phyloP scores from a whole-genome alignment of 92 coral and sea anemone species.

The Hydrozoanthus gracilis region DNA sequence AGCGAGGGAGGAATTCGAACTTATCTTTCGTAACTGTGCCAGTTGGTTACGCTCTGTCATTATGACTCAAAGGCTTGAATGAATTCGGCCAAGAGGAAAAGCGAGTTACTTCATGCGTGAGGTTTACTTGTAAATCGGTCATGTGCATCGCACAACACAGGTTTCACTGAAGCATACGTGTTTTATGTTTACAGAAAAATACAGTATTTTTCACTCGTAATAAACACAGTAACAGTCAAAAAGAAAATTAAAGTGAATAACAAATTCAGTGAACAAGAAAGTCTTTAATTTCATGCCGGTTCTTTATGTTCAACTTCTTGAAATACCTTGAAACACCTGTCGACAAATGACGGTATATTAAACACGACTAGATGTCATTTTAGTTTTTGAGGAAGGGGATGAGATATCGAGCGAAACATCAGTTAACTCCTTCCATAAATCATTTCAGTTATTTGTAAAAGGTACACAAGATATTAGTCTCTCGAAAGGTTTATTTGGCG shows the following conservation, averaged over 20 bases:
- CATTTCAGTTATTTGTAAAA: too few species aligned
- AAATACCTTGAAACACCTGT: too few species aligned
- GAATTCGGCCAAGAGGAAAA: not conserved
- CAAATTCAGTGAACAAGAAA: not conserved
- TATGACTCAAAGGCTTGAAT: not conserved
- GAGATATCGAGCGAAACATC: too few species aligned
- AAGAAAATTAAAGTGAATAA: not conserved
- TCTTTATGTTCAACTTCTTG: not conserved
- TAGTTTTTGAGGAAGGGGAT: too few species aligned
- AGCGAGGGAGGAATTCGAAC: not conserved
- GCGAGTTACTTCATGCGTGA: not conserved
- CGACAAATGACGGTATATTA: too few species aligned
- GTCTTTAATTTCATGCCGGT: not conserved
- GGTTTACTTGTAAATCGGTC: constrained; percentile 7
- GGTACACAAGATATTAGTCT: too few species aligned
- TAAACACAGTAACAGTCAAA: not conserved
- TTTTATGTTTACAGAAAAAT: not conserved
- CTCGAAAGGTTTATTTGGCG: too few species aligned
- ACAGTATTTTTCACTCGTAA: not conserved
- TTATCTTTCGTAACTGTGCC: not conserved
- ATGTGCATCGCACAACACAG: not conserved
- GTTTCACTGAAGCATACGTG: constrained; percentile 8
- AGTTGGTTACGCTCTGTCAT: not conserved
- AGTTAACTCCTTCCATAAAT: too few species aligned
- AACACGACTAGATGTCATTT: too few species aligned